These are phyloP conservation scores for Panthera uncia DNA, from an alignment of 2,113 vertebrate genomes.

Conservation along the genomic window DNA sequence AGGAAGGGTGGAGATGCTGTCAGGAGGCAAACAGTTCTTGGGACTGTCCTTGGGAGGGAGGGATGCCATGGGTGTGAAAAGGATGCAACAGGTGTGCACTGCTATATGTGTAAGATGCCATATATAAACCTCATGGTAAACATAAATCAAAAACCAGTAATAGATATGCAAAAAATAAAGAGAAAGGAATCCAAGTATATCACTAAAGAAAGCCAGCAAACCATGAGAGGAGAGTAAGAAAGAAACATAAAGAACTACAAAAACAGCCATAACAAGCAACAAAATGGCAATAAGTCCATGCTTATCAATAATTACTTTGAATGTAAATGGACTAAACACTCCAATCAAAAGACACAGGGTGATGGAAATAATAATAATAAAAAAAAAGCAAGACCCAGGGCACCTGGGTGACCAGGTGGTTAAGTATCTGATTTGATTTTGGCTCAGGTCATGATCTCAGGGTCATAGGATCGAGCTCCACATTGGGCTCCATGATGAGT, in stretches of 20 bases:
- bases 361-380: not conserved
- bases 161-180: not conserved
- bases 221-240: not conserved
- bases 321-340: not conserved
- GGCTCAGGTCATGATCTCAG: too few relatives aligned
- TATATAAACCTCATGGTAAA: not conserved
- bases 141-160: not conserved
- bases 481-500: too few relatives aligned
- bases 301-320: not conserved
- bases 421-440: too few relatives aligned
- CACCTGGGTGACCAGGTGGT: too few relatives aligned
- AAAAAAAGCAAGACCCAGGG: not conserved
- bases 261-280: not conserved
- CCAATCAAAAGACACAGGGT: not conserved
- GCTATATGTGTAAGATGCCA: not conserved
- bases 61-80: not conserved
- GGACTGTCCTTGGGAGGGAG: not conserved
- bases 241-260: not conserved
- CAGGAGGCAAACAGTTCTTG: not conserved
- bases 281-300: not conserved
- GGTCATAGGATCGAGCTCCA: too few relatives aligned
- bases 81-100: not conserved
- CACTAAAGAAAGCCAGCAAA: not conserved
- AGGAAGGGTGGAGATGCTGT: not conserved
- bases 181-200: not conserved